Base-by-base conservation (phyloP, 30 jellyfish, hydroid and myxozoan genomes). In the Hydractinia symbiolongicarpus region DNA sequence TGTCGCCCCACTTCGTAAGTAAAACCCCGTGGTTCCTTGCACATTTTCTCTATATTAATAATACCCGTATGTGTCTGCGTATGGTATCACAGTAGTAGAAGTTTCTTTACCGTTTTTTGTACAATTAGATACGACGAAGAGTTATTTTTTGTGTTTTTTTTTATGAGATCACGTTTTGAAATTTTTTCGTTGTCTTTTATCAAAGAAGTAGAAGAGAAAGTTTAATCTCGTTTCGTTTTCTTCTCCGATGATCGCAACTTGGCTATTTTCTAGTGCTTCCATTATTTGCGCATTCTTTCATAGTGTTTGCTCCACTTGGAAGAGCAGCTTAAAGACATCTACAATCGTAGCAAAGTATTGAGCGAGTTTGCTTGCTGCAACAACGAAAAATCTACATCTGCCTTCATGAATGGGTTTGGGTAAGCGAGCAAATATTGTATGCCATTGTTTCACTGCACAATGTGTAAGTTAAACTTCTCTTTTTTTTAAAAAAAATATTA, bases 221-320 rank as follows among this genome's bases (percentile, higher is more conserved):
- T 30, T 30, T 30, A 30, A 30, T 30, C 44, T 30, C 44, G 44
- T 30, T 30, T 30, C 44, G 44, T 30, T 30, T 30, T 30, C 2
- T 30, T 30, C 2, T 2, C 44, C 2, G 44, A 30, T 30, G 44
- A 30, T 30, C 44, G 44, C 2, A 30, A 30, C 2, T 30, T 30
- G 44, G 2, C 2, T 30, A 30, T 30, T 30, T 30, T 30, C 2
- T 30, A 50, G 3, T 5, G 60, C 8, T 5, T 75, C 13, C 11
- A 13, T 53, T 78, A 8, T 16, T 17, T 55, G 9, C 61, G 5
- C 81, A 2, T 55, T 19, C 75, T 7, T n/a, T 13, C 49, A 14
- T 79, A 90, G 97, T 90, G 97, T 81, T 50, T 90, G 86, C 87
- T 90, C 84, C 97, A 90, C 66, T 51, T 90, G 61, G 97, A 90